Conservation (phyloP, 2,797 vertebrate species). For the Chanos chanos region DNA sequence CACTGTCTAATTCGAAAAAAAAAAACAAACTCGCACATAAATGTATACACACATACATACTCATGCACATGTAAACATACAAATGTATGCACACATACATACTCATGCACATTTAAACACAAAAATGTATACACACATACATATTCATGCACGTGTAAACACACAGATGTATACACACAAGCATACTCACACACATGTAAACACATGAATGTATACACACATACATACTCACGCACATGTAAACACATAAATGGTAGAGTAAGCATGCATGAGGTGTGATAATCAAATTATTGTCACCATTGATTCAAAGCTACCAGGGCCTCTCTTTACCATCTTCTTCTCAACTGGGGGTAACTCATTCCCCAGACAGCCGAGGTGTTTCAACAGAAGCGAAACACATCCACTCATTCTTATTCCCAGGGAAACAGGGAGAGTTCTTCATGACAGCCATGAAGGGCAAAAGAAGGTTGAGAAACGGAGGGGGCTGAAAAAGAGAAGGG, state of each 20-base stretch:
- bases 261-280: constrained; percentile 57
- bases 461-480: constrained; percentile 45
- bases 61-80: not conserved
- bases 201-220: constrained; percentile 27
- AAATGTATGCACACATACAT: not conserved
- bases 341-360: constrained; percentile 65
- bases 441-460: constrained; percentile 75
- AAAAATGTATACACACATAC: not conserved
- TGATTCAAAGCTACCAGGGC: constrained; percentile 66
- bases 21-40: not conserved
- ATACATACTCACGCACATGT: constrained; percentile 35
- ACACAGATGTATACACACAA: constrained; percentile 33
- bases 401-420: constrained; percentile 47
- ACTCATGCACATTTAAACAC: not conserved
- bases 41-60: constrained; percentile 8
- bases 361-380: constrained; percentile 47
- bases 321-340: constrained; percentile 73
- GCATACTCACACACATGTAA: constrained; percentile 38
- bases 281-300: constrained; percentile 63
- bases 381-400: constrained; percentile 33
- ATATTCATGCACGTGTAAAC: constrained; percentile 17
- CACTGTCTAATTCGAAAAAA: too few species aligned
- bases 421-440: constrained; percentile 67
- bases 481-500: constrained; percentile 56
- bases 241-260: constrained; percentile 42